Evolutionary conservation across 64 coral and sea anemone species (phyloP), one percentile per base, ranked within the genome.

Genomic region (Montipora cactus): DNA sequence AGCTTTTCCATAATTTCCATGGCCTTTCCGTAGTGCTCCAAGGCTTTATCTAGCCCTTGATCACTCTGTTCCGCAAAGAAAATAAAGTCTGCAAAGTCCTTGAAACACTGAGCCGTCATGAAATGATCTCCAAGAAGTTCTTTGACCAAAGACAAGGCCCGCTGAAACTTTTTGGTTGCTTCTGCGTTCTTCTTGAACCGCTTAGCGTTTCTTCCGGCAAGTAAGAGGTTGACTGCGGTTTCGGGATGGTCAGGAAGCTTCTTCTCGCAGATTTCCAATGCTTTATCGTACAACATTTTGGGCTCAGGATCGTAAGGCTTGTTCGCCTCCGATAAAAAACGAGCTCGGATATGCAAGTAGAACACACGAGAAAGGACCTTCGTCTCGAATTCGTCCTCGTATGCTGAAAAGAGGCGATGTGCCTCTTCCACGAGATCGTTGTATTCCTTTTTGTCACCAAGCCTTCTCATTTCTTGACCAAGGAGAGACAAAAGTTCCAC

Each of bases 51-150:
- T 7, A 72, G 25, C 1, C 15, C 0, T 18, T 13, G 47, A 0
- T 69, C 57, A 4, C 2, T 70, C 5, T 49, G 44, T 13, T 4
- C 64, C 4, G 10, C 15, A 67, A 67, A 0, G 45, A 90, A 81
- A 81, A 49, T 10, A 16, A 68, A 49, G 44, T 90, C 89, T 52
- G 59, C 89, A 25, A 90, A 13, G n/a, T 80, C 89, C 10, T 90
- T 90, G 4, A 52, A 49, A 47, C 77, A 16, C 4, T 51, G 61
- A 23, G 78, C 89, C 4, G 88, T 90, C 44, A 67, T 47, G 19
- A 90, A 67, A 49, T 79, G 88, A 61, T 69, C 15, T 20, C 88
- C 88, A 67, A 90, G 66, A 20, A 18, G 18, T 28, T 47, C 16
- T 8, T 68, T 9, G 14, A 67, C 80, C 21, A 95, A 37, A 5